Conservation (phyloP, 1,140 invertebrate genomes). For the Calycopis cecrops region DNA sequence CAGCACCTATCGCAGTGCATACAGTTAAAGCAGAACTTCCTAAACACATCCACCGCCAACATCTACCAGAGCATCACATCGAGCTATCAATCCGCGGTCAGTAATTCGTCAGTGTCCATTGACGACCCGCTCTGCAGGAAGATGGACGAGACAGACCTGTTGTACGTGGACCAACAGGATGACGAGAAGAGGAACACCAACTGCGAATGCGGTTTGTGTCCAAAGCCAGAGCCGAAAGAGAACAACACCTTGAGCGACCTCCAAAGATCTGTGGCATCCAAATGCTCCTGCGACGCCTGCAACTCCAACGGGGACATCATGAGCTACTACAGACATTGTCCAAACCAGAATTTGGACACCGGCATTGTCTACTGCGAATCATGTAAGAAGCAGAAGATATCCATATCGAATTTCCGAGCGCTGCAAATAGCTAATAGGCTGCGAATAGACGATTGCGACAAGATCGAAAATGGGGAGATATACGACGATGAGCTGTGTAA, state of each 20-base stretch:
- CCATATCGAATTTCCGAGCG: slow-evolving; percentile 66
- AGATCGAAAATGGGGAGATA: slow-evolving; percentile 46
- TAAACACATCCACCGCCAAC: slow-evolving; percentile 60
- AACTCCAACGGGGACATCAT: slow-evolving; percentile 61
- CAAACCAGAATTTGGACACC: slow-evolving; percentile 54
- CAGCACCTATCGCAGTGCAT: slow-evolving; percentile 76
- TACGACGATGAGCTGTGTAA: slow-evolving; percentile 67
- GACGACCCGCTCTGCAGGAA: slow-evolving; percentile 57
- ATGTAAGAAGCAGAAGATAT: slow-evolving; percentile 73
- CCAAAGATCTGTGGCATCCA: slow-evolving; percentile 59
- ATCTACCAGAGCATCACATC: slow-evolving; percentile 59
- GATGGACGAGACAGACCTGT: slow-evolving; percentile 55
- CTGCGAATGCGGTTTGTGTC: slow-evolving; percentile 66
- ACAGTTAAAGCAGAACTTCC: slow-evolving; percentile 68
- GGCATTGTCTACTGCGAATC: slow-evolving; percentile 67
- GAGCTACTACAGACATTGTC: slow-evolving; percentile 57
- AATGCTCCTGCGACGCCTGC: slow-evolving; percentile 64
- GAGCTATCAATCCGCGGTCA: slow-evolving; percentile 50
- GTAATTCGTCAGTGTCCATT: slow-evolving; percentile 50
- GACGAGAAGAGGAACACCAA: slow-evolving; percentile 52
- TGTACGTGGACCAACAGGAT: slow-evolving; percentile 61
- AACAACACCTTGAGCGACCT: slow-evolving; percentile 63
- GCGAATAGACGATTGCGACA: slow-evolving; percentile 49
- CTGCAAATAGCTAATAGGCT: slow-evolving; percentile 68
- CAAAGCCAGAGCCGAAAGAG: slow-evolving; percentile 47